phyloP scores from a whole-genome alignment of 2,797 vertebrate genomes.

The Myiotriccus ornatus region DNA sequence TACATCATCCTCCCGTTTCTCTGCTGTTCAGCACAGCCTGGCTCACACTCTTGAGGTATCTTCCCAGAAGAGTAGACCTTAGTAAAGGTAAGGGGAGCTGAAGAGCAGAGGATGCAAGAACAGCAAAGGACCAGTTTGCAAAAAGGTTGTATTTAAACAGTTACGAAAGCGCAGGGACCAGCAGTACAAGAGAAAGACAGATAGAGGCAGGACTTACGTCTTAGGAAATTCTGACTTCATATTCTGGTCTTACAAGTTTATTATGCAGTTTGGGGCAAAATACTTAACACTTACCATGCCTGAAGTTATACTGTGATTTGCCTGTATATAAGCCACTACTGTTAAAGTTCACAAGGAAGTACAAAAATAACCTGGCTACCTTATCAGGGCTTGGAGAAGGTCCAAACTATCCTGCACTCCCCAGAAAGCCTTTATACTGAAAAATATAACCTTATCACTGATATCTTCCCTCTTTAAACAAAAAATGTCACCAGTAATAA shows the following conservation, averaged over 20 bases:
- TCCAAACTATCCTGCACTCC: background rate
- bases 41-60: background rate
- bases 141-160: background rate
- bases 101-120: background rate
- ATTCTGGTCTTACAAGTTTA: background rate
- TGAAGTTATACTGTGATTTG: background rate
- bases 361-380: background rate
- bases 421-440: background rate
- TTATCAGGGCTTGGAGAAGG: background rate
- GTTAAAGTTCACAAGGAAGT: background rate
- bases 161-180: background rate
- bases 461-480: background rate
- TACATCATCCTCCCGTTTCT: constrained; percentile 3
- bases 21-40: background rate
- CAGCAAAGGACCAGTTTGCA: background rate
- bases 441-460: background rate
- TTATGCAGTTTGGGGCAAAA: background rate
- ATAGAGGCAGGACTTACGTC: background rate
- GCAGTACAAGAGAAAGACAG: background rate
- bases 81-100: background rate
- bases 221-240: background rate
- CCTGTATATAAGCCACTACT: background rate
- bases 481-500: background rate
- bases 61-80: background rate
- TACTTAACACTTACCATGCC: background rate